These are phyloP conservation scores for Buphagus erythrorhynchus DNA, from an alignment of 2,797 vertebrate species.

Conservation along the genomic window DNA sequence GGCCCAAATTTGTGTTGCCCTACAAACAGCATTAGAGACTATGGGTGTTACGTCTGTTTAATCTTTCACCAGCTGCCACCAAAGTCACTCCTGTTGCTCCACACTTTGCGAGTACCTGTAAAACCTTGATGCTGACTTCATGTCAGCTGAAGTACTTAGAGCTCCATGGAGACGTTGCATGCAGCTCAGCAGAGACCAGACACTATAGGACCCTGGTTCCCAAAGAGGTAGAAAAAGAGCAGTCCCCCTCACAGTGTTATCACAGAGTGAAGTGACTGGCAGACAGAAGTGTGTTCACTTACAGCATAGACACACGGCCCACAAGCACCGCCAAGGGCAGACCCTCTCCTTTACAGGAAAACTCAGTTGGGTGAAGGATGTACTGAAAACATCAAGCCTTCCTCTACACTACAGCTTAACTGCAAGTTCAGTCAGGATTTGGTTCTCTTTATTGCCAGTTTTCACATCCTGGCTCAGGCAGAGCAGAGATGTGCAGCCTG, in stretches of 20 bases:
- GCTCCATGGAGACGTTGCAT: not conserved
- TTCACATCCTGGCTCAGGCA: not conserved
- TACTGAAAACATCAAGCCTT: not conserved
- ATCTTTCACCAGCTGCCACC: not conserved
- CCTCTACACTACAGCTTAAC: not conserved
- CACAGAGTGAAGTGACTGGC: not conserved
- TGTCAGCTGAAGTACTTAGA: not conserved
- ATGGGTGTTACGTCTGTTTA: fast-evolving
- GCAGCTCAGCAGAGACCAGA: not conserved
- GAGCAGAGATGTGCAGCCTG: not conserved
- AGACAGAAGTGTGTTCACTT: not conserved
- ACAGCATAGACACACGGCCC: not conserved
- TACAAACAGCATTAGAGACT: not conserved
- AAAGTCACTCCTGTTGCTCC: not conserved
- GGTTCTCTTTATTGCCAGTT: not conserved
- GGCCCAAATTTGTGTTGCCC: not conserved
- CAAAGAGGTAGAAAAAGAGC: not conserved
- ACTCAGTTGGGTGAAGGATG: not conserved
- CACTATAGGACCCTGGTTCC: not conserved
- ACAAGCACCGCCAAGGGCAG: fast-evolving
- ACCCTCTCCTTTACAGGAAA: not conserved
- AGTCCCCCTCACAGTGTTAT: not conserved
- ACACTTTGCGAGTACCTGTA: not conserved
- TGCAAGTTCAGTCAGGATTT: not conserved
- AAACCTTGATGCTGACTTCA: not conserved